A percentile compares a stretch with the other conserved stretches of the same genome.
phyloP scores from a whole-genome alignment of 1,140 invertebrate genomes.

The Adelges cooleyi region DNA sequence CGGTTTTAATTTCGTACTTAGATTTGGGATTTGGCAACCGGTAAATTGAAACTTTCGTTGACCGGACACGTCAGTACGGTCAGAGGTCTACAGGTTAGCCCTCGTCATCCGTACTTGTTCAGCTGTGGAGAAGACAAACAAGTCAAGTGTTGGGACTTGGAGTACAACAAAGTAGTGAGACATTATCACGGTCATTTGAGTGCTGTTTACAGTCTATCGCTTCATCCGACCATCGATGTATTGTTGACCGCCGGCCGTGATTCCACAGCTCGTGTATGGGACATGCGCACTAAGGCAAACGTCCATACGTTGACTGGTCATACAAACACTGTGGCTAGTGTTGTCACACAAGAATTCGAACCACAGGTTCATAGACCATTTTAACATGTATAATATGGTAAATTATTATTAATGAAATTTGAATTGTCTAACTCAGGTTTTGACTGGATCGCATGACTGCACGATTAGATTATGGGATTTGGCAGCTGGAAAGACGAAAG shows the following conservation, averaged over 20 bases:
- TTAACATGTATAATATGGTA: neutral
- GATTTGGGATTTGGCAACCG: slow-evolving; percentile 96
- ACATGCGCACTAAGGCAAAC: slow-evolving; percentile 97
- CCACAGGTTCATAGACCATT: slow-evolving; percentile 63
- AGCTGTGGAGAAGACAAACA: slow-evolving; percentile 98
- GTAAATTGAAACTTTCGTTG: slow-evolving; percentile 89
- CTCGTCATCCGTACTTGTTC: slow-evolving; percentile 94
- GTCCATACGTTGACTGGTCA: slow-evolving; percentile 94
- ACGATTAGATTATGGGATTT: slow-evolving; percentile 94
- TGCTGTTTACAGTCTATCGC: slow-evolving; percentile 83
- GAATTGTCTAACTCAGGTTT: slow-evolving; percentile 43
- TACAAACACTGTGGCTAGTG: slow-evolving; percentile 91
- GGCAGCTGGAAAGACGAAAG: slow-evolving; percentile 85
- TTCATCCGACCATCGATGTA: slow-evolving; percentile 95
- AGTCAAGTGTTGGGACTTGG: slow-evolving; percentile 99
- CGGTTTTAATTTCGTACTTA: slow-evolving; percentile 34
- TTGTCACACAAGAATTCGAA: slow-evolving; percentile 81
- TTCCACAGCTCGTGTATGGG: slow-evolving; percentile 93
- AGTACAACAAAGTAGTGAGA: slow-evolving; percentile 96
- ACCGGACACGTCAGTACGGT: slow-evolving; percentile 98
- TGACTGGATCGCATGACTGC: slow-evolving; percentile 71
- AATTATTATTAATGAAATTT: neutral
- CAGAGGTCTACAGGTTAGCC: slow-evolving; percentile 83
- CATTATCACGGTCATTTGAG: slow-evolving; percentile 99
- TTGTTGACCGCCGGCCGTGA: slow-evolving; percentile 88